Percentiles rank a stretch among this genome's conserved stretches.
Evolutionary conservation across 2,113 vertebrate species (phyloP).

Genomic region (Periophthalmodon schlosseri): DNA sequence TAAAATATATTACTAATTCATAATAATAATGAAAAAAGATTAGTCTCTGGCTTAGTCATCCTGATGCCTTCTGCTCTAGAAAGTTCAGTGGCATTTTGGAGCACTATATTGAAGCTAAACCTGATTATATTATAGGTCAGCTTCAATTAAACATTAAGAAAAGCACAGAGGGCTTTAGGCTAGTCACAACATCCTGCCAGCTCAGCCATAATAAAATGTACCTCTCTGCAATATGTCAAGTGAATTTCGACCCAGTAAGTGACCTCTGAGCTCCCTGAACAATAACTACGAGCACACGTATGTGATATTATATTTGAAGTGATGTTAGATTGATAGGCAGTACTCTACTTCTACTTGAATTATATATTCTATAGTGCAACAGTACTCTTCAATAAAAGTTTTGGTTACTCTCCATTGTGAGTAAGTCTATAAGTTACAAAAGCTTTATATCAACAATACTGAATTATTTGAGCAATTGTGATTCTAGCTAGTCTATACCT

Average conservation of each 20-base stretch:
- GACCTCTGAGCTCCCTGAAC: slow-evolving; percentile 40
- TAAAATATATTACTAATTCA: background rate
- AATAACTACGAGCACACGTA: slow-evolving; percentile 34
- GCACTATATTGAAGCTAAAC: background rate
- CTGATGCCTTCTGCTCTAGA: background rate
- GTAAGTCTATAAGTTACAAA: too few species aligned
- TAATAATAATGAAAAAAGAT: background rate
- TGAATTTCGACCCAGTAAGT: slow-evolving; percentile 23
- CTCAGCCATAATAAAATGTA: slow-evolving; percentile 42
- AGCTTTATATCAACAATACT: too few species aligned
- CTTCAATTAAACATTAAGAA: background rate
- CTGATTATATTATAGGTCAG: background rate
- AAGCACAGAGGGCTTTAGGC: slow-evolving; percentile 16
- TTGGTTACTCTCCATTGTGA: too few species aligned
- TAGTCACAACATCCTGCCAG: slow-evolving; percentile 23
- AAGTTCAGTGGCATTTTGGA: slow-evolving; percentile 9
- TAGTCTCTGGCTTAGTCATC: background rate
- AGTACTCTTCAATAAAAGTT: too few species aligned
- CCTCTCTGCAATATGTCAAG: slow-evolving; percentile 39
- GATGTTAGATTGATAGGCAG: too few species aligned
- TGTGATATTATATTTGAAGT: slow-evolving; percentile 14
- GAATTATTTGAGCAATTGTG: too few species aligned
- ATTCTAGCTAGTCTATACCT: too few species aligned
- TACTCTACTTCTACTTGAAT: too few species aligned
- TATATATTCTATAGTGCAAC: too few species aligned